Base-by-base conservation (phyloP, 2,888 invertebrate species). In the Calliopum simillimum region DNA sequence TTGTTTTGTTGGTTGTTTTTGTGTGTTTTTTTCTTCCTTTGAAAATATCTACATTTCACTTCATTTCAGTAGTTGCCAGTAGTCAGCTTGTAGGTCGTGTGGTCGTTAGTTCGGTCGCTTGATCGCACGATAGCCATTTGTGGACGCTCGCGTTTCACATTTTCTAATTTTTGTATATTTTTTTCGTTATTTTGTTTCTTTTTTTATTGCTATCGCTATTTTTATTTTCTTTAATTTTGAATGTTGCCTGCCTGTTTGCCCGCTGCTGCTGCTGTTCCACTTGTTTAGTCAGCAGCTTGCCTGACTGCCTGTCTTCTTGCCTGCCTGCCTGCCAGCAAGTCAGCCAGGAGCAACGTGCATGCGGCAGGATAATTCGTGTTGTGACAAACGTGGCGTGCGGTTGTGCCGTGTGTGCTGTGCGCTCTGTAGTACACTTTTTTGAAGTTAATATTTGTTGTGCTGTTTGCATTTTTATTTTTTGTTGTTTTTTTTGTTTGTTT, bases 361-460 rank as follows among this genome's bases (percentile, higher is more conserved):
- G 43, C 44, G 65, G 41, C 33, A 53, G 65, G 13, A 16, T 13
- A 55, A 43, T 43, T 49, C 41, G 51, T 65, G 53, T 33, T 41
- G 64, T 49, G 25, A 64, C 64, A 51, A 51, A 49, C 64, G 49
- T 41, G 43, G 64, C 51, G 51, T 51, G 49, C 64, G 51, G 53
- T 55, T 53, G 55, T 25, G 53, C 23, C 53, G 53, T 19, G 12
- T 53, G 5, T 53, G 12, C 23, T 53, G 53, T 53, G 53, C 23
- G 53, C 33, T 33, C 33, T 33, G 8, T n/a, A n/a, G n/a, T n/a
- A n/a, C 8, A 33, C 33, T 8, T 33, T 33, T 33, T 33, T 33
- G 33, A 33, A 33, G 33, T 6, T 33, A 33, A 33, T 33, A 33
- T 33, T 33, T 33, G 33, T 33, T 33, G 33, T 33, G 33, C 33